Evolutionary conservation across 2,797 vertebrate genomes (phyloP), one percentile per base, ranked within the genome.

Genomic region (Gadopsis marmoratus): DNA sequence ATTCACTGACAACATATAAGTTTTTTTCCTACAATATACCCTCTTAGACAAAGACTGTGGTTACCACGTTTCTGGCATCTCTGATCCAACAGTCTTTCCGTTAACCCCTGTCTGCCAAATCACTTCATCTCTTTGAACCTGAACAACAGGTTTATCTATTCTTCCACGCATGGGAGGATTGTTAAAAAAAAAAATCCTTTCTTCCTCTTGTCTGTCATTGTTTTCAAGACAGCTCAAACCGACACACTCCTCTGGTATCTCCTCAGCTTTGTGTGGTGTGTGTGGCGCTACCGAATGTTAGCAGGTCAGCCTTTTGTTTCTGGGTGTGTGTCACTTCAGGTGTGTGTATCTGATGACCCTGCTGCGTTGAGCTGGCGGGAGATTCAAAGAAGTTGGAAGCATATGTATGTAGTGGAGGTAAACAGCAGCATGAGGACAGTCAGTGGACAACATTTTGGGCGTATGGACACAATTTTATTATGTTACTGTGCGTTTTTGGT

Each of bases 211-310:
- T 76, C 19, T 0, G 7, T 78, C 67, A 51, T 87, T 88, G 86
- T 91, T 78, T 67, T 41, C 2, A 0, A 29, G 39, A 81, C 63
- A 7, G 60, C 58, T 74, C 83, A 91, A 91, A 90, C 79, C 2
- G 79, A 76, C 86, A 73, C 78, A n/a, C 53, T 62, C 69, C 63
- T 84, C 68, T 61, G 54, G 63, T 85, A 19, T 74, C 76, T 3
- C 10, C 10, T 3, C 16, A 6, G 43, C 66, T 87, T 82, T 84
- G 65, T 88, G 72, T 4, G 83, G 16, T 75, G 47, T 75, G 47
- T 23, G 72, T 87, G 89, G 61, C 53, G 19, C 31, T 43, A 5
- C 43, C 59, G 17, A 33, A 69, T 87, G 82, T 86, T 4, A 14
- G 8, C 26, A 37, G 4, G 13, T 35, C 41, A 0, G 53, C 58